Conservation (phyloP, 2,888 invertebrate species). For the Agrilus cyanescens region DNA sequence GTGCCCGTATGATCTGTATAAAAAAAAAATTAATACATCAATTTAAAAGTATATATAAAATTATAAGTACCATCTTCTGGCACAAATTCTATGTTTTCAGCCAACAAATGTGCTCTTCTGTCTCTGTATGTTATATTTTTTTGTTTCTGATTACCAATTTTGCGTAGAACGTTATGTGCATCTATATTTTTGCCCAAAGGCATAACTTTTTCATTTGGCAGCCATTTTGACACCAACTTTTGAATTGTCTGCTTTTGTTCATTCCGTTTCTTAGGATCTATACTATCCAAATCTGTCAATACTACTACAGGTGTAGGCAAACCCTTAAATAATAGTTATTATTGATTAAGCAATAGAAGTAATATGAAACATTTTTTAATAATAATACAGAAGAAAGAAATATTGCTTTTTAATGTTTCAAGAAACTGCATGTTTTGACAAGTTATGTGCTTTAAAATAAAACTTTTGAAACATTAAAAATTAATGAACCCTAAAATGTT, state of each 20-base stretch:
- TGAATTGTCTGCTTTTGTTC: slow-evolving; percentile 56
- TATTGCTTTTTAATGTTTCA: too few species aligned
- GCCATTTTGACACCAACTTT: slow-evolving; percentile 51
- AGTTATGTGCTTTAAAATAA: too few species aligned
- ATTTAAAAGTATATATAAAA: slow-evolving; percentile 2
- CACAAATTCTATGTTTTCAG: slow-evolving; percentile 64
- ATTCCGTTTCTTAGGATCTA: slow-evolving; percentile 61
- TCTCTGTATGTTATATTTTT: slow-evolving; percentile 62
- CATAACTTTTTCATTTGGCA: slow-evolving; percentile 74
- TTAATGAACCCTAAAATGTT: slow-evolving; percentile 38
- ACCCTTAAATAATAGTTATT: slow-evolving; percentile 37
- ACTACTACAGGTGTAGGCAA: slow-evolving; percentile 68
- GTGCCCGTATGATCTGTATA: slow-evolving; percentile 41
- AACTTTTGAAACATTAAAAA: too few species aligned
- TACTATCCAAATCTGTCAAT: slow-evolving; percentile 60
- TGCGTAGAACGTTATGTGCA: slow-evolving; percentile 59
- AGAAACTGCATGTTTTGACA: too few species aligned
- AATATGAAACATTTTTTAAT: too few species aligned
- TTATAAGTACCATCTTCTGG: slow-evolving; percentile 28
- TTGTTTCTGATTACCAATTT: slow-evolving; percentile 72
- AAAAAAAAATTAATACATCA: not conserved
- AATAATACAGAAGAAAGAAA: too few species aligned
- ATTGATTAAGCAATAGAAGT: too few species aligned
- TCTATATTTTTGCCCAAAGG: slow-evolving; percentile 64
- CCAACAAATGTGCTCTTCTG: slow-evolving; percentile 71